Evolutionary conservation across 2,888 invertebrate species (phyloP).

Genomic region (Myopa testacea): DNA sequence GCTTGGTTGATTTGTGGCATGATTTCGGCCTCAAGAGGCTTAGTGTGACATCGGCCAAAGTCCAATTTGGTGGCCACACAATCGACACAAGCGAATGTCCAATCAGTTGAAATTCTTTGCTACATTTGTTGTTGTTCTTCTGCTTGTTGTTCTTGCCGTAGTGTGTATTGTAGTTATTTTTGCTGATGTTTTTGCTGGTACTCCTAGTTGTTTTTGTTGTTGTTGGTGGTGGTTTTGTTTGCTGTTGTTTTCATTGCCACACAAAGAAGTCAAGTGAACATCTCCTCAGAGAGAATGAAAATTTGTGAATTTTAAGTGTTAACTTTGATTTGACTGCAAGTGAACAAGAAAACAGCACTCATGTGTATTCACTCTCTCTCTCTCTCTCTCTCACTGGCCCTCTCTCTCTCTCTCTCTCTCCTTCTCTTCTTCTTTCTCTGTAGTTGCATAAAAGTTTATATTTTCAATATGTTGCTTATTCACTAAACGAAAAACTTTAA

Average conservation of each 20-base stretch:
- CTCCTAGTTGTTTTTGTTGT: neutral
- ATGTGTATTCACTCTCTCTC: neutral
- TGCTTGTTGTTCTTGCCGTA: conserved; percentile 7
- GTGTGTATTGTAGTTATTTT: neutral
- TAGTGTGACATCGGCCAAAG: conserved; percentile 15
- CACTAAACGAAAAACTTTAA: neutral
- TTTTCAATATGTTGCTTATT: too few species aligned
- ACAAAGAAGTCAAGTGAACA: conserved; percentile 10
- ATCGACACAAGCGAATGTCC: conserved; percentile 24
- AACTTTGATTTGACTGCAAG: too few species aligned
- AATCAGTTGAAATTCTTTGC: conserved; percentile 28
- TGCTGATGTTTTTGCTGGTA: too few species aligned
- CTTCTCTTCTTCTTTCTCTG: neutral
- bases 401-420: neutral
- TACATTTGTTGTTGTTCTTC: conserved; percentile 6
- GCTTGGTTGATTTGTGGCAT: neutral
- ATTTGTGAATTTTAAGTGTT: too few species aligned
- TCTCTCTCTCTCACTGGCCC: neutral
- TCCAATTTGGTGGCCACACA: conserved; percentile 27
- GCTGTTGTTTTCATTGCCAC: too few species aligned
- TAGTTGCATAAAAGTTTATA: too few species aligned
- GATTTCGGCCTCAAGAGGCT: neutral
- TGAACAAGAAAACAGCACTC: neutral
- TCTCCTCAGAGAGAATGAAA: neutral
- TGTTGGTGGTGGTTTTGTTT: too few species aligned